Percentiles rank a stretch among this genome's conserved stretches.
phyloP scores from a whole-genome alignment of 2,888 invertebrate species.

The Pseudococcus viburni region DNA sequence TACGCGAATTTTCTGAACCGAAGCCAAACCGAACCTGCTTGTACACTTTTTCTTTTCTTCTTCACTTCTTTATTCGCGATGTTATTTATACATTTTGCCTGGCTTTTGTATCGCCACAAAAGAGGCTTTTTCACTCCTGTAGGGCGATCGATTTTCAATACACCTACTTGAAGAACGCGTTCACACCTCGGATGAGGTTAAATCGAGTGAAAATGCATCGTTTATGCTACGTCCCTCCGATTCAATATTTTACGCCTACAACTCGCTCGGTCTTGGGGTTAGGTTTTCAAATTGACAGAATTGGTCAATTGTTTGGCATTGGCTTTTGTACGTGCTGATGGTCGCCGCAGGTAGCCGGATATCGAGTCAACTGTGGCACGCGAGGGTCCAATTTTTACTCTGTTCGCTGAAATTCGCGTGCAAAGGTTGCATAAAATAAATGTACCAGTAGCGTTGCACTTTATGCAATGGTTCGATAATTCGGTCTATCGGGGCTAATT shows the following conservation, averaged over 20 bases:
- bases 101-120: background rate
- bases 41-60: background rate
- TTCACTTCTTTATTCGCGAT: slow-evolving; percentile 8
- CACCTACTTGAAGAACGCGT: slow-evolving; percentile 7
- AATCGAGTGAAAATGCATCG: slow-evolving; percentile 21
- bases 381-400: background rate
- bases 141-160: background rate
- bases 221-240: background rate
- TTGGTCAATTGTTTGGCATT: background rate
- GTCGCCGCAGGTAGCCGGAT: background rate
- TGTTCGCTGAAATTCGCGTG: background rate
- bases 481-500: too few relatives aligned
- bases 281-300: background rate
- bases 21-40: slow-evolving; percentile 28
- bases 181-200: background rate
- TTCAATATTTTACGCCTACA: background rate
- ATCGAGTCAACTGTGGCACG: background rate
- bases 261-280: too few relatives aligned
- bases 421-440: slow-evolving; percentile 14
- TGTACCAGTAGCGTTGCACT: too few relatives aligned
- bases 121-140: background rate
- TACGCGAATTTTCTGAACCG: slow-evolving; percentile 40
- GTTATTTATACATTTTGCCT: background rate
- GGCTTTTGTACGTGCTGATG: background rate
- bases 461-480: too few relatives aligned